Conservation (phyloP, 2,797 vertebrate genomes). For the Cottoperca gobio region DNA sequence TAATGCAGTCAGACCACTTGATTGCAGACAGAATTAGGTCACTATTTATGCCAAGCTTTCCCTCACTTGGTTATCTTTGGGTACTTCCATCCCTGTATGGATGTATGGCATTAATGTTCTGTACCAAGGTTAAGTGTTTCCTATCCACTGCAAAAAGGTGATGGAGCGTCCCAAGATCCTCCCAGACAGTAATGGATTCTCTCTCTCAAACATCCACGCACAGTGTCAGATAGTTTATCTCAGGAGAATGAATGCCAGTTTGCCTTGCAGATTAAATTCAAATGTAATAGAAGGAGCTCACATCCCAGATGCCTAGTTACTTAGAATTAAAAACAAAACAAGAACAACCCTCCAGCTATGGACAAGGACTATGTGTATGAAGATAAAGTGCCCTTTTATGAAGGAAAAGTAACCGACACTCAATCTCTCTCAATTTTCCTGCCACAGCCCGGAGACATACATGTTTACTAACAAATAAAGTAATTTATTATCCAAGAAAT, state of each 20-base stretch:
- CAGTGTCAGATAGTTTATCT: constrained; percentile 12
- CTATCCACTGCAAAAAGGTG: constrained; percentile 37
- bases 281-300: neutral
- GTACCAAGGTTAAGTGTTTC: constrained; percentile 61
- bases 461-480: too few species aligned
- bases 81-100: constrained; percentile 31
- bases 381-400: too few species aligned
- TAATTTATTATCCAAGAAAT: too few species aligned
- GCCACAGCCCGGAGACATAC: too few species aligned
- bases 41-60: constrained; percentile 42
- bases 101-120: constrained; percentile 46
- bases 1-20: constrained; percentile 48
- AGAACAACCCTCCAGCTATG: neutral
- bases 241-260: constrained; percentile 17
- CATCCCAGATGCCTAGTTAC: neutral
- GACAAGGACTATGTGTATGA: neutral
- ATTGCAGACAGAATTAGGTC: constrained; percentile 59
- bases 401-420: too few species aligned
- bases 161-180: constrained; percentile 38
- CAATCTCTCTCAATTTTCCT: too few species aligned
- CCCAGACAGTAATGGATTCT: neutral
- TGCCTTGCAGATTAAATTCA: constrained; percentile 39
- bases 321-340: constrained; percentile 16
- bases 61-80: constrained; percentile 45
- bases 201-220: neutral